Base-by-base conservation (phyloP, 2,888 invertebrate genomes). In the Thereva nobilitata region DNA sequence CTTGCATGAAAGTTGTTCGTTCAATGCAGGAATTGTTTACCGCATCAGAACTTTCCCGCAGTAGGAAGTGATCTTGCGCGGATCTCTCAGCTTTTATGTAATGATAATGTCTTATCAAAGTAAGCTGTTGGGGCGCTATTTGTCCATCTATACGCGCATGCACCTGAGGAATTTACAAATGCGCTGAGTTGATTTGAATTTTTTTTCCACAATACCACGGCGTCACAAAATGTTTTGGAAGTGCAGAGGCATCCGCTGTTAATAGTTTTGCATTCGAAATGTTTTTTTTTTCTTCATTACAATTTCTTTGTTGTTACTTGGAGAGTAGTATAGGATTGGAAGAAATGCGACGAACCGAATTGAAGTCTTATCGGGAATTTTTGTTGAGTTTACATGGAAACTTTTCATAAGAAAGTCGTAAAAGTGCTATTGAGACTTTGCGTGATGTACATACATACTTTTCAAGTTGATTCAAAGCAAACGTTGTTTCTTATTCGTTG, bases 41-140 rank as follows among this genome's bases (percentile, higher is more conserved):
- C 47, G 49, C 47, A 44, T 64, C 37, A 53, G 64, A 54, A 64
- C 64, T 64, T 64, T 64, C 64, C 54, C 54, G 54, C 64, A 42
- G 64, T 64, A 53, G 53, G 64, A 64, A 64, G 64, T 64, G 54
- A 64, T 64, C 64, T 54, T 54, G 64, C 52, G 40, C 47, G 53
- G 47, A 45, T 45, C 45, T 53, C 54, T 53, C 38, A 42, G 54
- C 42, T 54, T 23, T 64, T 64, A 53, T 54, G 47, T 45, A 64
- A 64, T 45, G 64, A 64, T 52, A 12, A 45, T 38, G 44, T 54
- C 64, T 64, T 64, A 64, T 64, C 64, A 64, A 52, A 64, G 54
- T 23, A 23, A 23, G 23, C 23, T 23, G 23, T 23, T 23, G 23
- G 23, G 23, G 23, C 23, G 23, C 23, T 23, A 23, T 23, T 23